Evolutionary conservation across 2,113 vertebrate species (phyloP), one percentile per base, ranked within the genome.

Genomic region (Onychostoma macrolepis): DNA sequence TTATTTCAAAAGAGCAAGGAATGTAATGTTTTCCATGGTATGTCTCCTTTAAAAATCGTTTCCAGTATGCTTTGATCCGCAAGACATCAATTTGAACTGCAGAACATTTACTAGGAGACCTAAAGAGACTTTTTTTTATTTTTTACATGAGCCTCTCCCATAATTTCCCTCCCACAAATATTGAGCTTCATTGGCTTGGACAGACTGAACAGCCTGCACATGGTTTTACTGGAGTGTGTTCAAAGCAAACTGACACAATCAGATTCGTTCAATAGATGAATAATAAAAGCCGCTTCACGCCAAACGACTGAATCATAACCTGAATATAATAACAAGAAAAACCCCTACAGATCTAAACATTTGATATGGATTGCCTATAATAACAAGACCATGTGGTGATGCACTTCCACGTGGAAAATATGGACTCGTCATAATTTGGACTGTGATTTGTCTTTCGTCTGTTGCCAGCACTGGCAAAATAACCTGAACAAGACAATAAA

Each of bases 211-310:
- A 28, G 67, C 28, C 21, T 8, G 41, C 65, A 80, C 11, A 61
- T 75, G 85, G 12, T 80, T 81, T 41, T 33, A 63, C 67, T 86
- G 85, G 85, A 74, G 71, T n/a, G 36, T 17, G 69, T 76, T 75
- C 79, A 87, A 86, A 86, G 85, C 76, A 86, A 82, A 76, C 69
- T 65, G 69, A 61, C 67, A 30, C 36, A 28, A 82, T 48, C 80
- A 48, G n/a, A 83, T 69, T 36, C 19, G 3, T 67, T 50, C 43
- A 53, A 48, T 13, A 83, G 81, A 65, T 61, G 21, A 65, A 50
- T 65, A 75, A 36, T 74, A 87, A 65, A 83, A 24, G 21, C 43
- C 38, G 67, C 58, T 76, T 74, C 71, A 82, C n/a, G 7, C 53
- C 26, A 6, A 26, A 74, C 6, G 48, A 24, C 13, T 45, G 12